These are phyloP conservation scores for Pseudochirops cupreus DNA, from an alignment of 2,797 vertebrate species.

Conservation along the genomic window DNA sequence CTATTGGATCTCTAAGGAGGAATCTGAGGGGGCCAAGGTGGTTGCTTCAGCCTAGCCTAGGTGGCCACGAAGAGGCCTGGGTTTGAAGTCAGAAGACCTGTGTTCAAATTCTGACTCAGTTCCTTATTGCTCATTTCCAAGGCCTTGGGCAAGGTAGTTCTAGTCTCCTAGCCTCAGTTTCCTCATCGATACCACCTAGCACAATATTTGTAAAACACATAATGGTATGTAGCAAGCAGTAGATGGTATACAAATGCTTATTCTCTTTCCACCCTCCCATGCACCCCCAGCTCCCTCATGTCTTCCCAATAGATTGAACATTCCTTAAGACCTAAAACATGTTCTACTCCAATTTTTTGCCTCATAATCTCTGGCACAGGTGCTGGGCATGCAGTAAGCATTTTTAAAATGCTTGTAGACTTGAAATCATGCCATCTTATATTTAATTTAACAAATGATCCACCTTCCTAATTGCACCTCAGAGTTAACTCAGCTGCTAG, in stretches of 20 bases:
- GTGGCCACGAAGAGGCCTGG: neutral
- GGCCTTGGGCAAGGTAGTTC: neutral
- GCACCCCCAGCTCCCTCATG: neutral
- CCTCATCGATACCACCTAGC: neutral
- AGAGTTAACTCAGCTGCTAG: neutral
- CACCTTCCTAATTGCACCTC: neutral
- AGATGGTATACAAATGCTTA: neutral
- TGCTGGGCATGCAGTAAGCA: neutral
- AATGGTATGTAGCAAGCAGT: neutral
- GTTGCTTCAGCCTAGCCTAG: neutral
- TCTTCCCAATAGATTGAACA: neutral
- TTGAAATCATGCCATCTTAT: constrained; percentile 50
- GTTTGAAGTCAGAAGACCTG: neutral
- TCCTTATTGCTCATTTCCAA: neutral
- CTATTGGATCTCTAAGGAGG: neutral
- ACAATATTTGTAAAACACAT: neutral
- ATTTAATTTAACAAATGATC: constrained; percentile 42
- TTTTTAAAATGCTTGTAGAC: constrained; percentile 15
- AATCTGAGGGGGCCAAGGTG: neutral
- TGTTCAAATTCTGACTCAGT: neutral
- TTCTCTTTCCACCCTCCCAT: neutral
- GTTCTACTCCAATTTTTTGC: neutral
- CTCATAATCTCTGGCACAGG: neutral
- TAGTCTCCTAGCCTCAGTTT: neutral
- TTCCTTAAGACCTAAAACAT: neutral